Conservation (phyloP, 2,113 vertebrate species). For the Myrmecobius fasciatus region DNA sequence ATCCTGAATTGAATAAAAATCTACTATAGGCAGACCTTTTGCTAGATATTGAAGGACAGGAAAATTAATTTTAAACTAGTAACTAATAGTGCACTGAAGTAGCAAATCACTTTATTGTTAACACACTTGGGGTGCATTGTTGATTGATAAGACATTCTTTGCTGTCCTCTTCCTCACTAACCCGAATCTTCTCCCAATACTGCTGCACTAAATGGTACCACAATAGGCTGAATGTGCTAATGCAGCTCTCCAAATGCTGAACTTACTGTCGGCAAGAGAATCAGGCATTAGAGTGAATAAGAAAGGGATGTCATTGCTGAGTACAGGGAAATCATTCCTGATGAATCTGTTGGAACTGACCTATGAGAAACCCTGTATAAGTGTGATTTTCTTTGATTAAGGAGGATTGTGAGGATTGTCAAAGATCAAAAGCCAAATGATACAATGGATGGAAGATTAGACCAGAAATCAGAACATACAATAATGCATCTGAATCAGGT, state of each 20-base stretch:
- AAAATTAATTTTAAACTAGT: not conserved
- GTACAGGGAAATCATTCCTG: not conserved
- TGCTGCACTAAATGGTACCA: not conserved
- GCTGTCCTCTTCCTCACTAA: not conserved
- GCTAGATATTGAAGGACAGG: not conserved
- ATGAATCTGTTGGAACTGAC: not conserved
- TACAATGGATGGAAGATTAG: not conserved
- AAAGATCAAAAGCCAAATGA: not conserved
- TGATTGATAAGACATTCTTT: not conserved
- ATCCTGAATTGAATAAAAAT: not conserved
- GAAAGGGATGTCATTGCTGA: not conserved
- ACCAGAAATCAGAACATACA: not conserved
- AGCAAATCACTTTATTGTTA: not conserved
- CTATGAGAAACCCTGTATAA: not conserved
- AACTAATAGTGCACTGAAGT: not conserved
- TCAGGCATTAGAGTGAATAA: not conserved
- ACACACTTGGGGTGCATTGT: not conserved
- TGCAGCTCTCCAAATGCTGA: not conserved
- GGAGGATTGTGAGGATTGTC: not conserved
- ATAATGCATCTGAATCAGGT: not conserved
- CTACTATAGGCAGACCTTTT: not conserved
- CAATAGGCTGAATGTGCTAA: not conserved
- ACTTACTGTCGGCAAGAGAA: not conserved
- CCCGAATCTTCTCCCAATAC: not conserved
- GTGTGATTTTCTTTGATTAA: not conserved